A percentile compares a stretch with the other conserved stretches of the same genome.
Conservation (phyloP, 2,113 vertebrate species). For the Tachuris rubrigastra region DNA sequence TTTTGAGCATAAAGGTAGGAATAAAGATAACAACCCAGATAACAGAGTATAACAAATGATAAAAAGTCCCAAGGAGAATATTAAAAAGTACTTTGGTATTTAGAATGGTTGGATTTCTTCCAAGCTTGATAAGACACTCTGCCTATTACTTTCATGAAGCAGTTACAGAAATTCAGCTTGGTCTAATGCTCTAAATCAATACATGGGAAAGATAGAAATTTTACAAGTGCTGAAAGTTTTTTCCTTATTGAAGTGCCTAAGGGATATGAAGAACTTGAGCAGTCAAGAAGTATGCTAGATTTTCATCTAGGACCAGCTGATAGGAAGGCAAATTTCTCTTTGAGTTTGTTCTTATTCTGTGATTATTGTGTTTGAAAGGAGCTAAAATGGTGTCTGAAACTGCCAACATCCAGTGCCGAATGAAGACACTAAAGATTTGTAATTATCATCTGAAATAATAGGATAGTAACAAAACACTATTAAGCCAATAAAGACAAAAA, state of each 20-base stretch:
- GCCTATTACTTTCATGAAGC: constrained; percentile 22
- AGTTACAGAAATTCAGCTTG: constrained; percentile 45
- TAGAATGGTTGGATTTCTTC: constrained; percentile 52
- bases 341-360: constrained; percentile 36
- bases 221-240: constrained; percentile 42
- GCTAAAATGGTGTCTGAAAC: not conserved
- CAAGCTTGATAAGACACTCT: constrained; percentile 38
- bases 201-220: constrained; percentile 39
- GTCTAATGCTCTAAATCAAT: constrained; percentile 30
- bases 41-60: constrained; percentile 23
- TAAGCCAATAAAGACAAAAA: not conserved
- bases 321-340: constrained; percentile 1
- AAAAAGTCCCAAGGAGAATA: constrained; percentile 37
- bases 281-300: not conserved
- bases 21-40: not conserved
- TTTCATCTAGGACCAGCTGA: constrained; percentile 28
- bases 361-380: not conserved
- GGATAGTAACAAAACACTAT: not conserved
- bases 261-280: not conserved
- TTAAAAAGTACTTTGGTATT: constrained; percentile 51
- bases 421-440: not conserved
- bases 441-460: not conserved
- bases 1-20: not conserved
- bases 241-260: constrained; percentile 31
- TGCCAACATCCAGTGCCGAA: constrained; percentile 7